A percentile compares a stretch with the other conserved stretches of the same genome.
These are phyloP conservation scores for Liasis olivaceus DNA, from an alignment of 2,797 vertebrate species.

Conservation along the genomic window DNA sequence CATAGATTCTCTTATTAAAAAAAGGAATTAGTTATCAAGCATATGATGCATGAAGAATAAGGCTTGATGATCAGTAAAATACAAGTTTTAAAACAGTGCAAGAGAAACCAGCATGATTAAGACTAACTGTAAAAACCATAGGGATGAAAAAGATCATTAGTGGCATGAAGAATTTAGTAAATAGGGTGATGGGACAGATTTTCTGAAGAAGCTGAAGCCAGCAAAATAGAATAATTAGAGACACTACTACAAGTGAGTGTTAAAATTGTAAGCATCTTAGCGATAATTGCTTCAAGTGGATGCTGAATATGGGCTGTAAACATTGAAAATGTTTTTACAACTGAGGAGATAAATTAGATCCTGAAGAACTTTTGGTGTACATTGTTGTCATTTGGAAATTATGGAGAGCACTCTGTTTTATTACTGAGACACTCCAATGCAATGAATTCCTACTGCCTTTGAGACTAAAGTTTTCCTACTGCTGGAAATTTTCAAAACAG, in stretches of 20 bases:
- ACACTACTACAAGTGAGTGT: slow-evolving; percentile 1
- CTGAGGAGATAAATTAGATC: slow-evolving; percentile 25
- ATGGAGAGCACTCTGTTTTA: not conserved
- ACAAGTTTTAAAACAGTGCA: not conserved
- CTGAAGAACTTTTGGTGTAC: not conserved
- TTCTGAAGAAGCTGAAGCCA: slow-evolving; percentile 34
- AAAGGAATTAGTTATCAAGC: slow-evolving; percentile 19
- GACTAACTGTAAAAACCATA: not conserved
- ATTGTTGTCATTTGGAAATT: not conserved
- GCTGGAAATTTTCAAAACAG: not conserved
- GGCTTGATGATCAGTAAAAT: slow-evolving; percentile 8
- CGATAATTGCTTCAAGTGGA: slow-evolving; percentile 26
- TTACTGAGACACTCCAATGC: not conserved
- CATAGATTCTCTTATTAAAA: slow-evolving; percentile 21
- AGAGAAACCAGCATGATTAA: slow-evolving; percentile 17
- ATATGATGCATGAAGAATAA: not conserved
- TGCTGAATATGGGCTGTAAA: slow-evolving; percentile 14
- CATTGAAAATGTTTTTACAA: not conserved
- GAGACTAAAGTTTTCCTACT: not conserved
- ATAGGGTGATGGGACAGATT: slow-evolving; percentile 33
- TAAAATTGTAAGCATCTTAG: slow-evolving; percentile 36
- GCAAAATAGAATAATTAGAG: slow-evolving; percentile 14
- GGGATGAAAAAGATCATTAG: slow-evolving; percentile 7
- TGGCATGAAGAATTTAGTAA: slow-evolving; percentile 28
- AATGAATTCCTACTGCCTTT: not conserved